phyloP scores from a whole-genome alignment of 1,140 invertebrate genomes.

The Drosophila suzukii region DNA sequence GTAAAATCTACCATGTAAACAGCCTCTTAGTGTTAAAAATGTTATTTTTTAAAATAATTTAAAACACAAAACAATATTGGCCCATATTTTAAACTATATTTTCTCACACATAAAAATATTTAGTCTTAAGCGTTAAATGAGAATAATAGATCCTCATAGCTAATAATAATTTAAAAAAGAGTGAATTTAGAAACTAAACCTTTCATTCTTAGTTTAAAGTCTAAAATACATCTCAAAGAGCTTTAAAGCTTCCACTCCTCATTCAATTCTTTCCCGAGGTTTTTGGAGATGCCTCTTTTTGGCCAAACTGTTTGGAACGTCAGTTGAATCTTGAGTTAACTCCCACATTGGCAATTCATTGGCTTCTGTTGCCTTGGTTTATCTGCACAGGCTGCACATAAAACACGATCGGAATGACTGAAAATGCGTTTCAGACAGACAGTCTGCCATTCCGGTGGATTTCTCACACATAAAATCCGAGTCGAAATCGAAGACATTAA shows the following conservation, averaged over 20 bases:
- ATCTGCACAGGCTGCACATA: slow-evolving; percentile 55
- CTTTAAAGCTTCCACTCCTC: neutral
- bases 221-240: neutral
- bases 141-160: too few species aligned
- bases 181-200: neutral
- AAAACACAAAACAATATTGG: too few species aligned
- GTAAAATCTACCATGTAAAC: neutral
- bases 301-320: neutral
- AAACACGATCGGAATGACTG: slow-evolving; percentile 59
- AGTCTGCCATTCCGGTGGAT: slow-evolving; percentile 47
- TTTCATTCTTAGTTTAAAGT: too few species aligned
- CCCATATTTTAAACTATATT: too few species aligned
- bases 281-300: slow-evolving; percentile 1
- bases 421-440: slow-evolving; percentile 61
- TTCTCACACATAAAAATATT: too few species aligned
- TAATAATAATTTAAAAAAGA: neutral
- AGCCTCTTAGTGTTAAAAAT: too few species aligned
- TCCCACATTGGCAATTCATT: slow-evolving; percentile 69
- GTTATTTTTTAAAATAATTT: too few species aligned
- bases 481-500: slow-evolving; percentile 74
- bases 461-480: slow-evolving; percentile 74
- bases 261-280: neutral
- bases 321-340: slow-evolving; percentile 46
- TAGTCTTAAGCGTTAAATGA: too few species aligned
- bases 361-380: slow-evolving; percentile 58